Evolutionary conservation across 2,113 vertebrate genomes (phyloP), one percentile per base, ranked within the genome.

Genomic region (Melanotaenia duboulayi): DNA sequence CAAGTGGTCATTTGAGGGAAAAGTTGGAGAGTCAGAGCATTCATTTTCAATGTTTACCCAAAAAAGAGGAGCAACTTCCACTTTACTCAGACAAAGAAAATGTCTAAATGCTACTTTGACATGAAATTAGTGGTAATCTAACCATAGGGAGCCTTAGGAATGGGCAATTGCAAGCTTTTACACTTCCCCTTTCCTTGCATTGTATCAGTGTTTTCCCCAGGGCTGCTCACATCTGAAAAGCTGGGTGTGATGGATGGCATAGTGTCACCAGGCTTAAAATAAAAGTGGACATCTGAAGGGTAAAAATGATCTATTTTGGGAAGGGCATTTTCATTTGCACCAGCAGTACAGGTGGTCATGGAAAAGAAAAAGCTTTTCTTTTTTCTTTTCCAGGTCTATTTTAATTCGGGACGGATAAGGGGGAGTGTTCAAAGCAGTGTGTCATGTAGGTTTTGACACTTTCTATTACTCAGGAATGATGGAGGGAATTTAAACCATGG

Each of bases 241-340:
- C 87, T 65, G 76, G 83, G 70, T 75, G 87, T 92, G 91, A 91
- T 91, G 85, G 89, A 91, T 90, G 81, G 74, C 83, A 74, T 78
- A 70, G 86, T 90, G 89, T 91, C 88, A 89, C 80, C 3, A 22
- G 28, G 88, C 90, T 88, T 90, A 93, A 93, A 93, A 93, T 92
- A 92, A 90, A 91, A 88, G 80, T 89, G 89, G 82, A 90, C 86
- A 90, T 88, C 78, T 92, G 90, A 92, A 91, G 87, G 87, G 86
- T 90, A 86, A 92, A 86, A 90, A 86, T 89, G 73, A 88, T 89
- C 91, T 93, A 92, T 93, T 92, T 92, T 88, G 85, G 86, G 87
- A 92, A 91, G 89, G 89, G 80, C 89, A 91, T 91, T 93, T 90
- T 92, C 83, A 90, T 90, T 89, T 90, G 89, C 84, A 84, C 84